Conservation (phyloP, 2,797 vertebrate genomes). For the Intellagama lesueurii region DNA sequence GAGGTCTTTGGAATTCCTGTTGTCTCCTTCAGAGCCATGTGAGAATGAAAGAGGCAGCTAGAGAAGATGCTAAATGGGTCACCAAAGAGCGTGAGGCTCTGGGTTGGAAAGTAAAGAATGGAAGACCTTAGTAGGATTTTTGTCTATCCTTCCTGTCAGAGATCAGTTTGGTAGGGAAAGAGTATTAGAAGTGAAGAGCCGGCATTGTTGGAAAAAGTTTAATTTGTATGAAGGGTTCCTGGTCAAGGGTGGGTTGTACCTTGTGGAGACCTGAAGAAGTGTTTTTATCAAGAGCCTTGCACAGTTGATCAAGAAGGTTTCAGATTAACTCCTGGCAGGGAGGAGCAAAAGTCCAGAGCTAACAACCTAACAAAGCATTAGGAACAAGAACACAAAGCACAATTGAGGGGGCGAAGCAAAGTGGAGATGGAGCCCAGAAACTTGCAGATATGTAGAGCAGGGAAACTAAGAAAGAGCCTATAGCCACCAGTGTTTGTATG, state of each 20-base stretch:
- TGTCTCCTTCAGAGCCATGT: neutral
- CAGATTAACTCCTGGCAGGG: neutral
- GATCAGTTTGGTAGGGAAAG: too few relatives aligned
- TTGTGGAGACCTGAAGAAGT: neutral
- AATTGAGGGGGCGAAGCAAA: neutral
- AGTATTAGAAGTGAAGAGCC: too few relatives aligned
- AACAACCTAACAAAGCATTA: neutral
- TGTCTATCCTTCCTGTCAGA: too few relatives aligned
- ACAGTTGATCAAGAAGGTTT: neutral
- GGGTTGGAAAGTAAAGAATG: too few relatives aligned
- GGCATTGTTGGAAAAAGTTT: neutral
- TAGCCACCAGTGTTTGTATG: neutral
- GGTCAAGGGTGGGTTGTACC: neutral
- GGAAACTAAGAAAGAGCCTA: too few relatives aligned
- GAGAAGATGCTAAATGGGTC: neutral
- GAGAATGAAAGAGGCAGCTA: neutral
- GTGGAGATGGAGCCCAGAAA: neutral
- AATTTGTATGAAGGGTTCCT: neutral
- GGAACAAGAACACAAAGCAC: neutral
- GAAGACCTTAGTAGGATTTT: too few relatives aligned
- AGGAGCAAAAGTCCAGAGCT: neutral
- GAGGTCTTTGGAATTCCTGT: neutral
- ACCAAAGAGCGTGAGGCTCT: neutral
- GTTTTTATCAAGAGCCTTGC: neutral
- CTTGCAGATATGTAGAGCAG: neutral